Evolutionary conservation across 2,113 vertebrate species (phyloP).

Genomic region (Ahaetulla prasina): DNA sequence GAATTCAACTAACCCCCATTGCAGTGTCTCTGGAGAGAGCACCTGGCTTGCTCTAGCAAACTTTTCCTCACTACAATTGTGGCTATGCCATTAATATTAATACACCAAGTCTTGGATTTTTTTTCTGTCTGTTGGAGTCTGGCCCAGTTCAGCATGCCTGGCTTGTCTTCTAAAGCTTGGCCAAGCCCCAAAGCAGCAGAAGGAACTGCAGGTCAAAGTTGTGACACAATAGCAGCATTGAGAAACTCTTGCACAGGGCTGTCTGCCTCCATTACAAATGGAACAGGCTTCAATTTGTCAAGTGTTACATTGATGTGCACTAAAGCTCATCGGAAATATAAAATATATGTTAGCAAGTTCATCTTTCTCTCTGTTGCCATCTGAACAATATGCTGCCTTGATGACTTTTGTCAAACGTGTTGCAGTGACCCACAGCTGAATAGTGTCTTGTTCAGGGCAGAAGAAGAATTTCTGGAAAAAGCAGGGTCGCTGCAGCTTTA

Average conservation of each 20-base stretch:
- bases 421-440: background rate
- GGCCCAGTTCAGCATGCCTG: slow-evolving; percentile 31
- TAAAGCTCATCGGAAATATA: slow-evolving; percentile 40
- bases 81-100: slow-evolving; percentile 39
- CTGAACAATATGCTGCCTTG: slow-evolving; percentile 1
- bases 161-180: slow-evolving; percentile 37
- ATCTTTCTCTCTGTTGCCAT: slow-evolving; percentile 9
- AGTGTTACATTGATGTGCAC: slow-evolving; percentile 41
- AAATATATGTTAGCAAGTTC: slow-evolving; percentile 28
- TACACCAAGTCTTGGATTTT: slow-evolving; percentile 33
- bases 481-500: background rate
- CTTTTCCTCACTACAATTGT: slow-evolving; percentile 18
- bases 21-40: slow-evolving; percentile 17
- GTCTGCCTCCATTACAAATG: slow-evolving; percentile 26
- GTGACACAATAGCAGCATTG: slow-evolving; percentile 25
- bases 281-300: slow-evolving; percentile 26
- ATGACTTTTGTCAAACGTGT: background rate
- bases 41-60: slow-evolving; percentile 32
- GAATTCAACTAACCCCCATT: slow-evolving; percentile 32
- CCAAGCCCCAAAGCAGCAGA: slow-evolving; percentile 33
- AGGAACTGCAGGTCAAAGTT: slow-evolving; percentile 35
- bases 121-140: slow-evolving; percentile 32
- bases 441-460: background rate
- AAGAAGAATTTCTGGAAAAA: background rate
- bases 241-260: background rate